Percentiles rank a stretch among this genome's conserved stretches.
These are phyloP conservation scores for Eugnorisma glareosa DNA, from an alignment of 2,888 invertebrate species.

Conservation along the genomic window DNA sequence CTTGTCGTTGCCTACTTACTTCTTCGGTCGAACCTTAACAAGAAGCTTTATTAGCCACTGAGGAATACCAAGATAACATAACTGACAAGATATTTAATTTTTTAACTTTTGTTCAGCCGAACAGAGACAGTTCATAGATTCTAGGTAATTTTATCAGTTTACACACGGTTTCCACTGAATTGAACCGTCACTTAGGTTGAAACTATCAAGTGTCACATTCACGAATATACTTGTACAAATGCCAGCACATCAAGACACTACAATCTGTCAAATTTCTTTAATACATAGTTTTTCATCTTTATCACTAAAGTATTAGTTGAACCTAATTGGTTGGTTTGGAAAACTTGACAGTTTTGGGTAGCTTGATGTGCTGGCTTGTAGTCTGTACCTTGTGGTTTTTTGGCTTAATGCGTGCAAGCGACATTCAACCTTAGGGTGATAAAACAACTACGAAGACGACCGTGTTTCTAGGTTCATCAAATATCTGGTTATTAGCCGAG, in stretches of 20 bases:
- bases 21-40: background rate
- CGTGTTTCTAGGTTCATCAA: background rate
- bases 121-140: background rate
- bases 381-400: background rate
- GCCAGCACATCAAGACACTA: too few species aligned
- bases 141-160: background rate
- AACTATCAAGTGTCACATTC: background rate
- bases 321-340: too few species aligned
- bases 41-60: background rate
- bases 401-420: background rate
- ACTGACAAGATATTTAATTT: background rate
- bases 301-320: too few species aligned
- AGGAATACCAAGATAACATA: conserved; percentile 3
- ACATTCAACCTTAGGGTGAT: background rate
- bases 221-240: too few species aligned
- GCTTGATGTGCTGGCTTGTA: too few species aligned
- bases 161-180: background rate
- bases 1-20: conserved; percentile 1
- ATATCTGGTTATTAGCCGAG: background rate
- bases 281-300: too few species aligned
- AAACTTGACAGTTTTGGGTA: too few species aligned
- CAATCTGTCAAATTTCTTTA: too few species aligned
- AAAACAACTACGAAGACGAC: background rate
- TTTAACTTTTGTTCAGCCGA: background rate
- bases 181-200: background rate